phyloP scores from a whole-genome alignment of 2,888 invertebrate species.

The Orthonevra nobilis region DNA sequence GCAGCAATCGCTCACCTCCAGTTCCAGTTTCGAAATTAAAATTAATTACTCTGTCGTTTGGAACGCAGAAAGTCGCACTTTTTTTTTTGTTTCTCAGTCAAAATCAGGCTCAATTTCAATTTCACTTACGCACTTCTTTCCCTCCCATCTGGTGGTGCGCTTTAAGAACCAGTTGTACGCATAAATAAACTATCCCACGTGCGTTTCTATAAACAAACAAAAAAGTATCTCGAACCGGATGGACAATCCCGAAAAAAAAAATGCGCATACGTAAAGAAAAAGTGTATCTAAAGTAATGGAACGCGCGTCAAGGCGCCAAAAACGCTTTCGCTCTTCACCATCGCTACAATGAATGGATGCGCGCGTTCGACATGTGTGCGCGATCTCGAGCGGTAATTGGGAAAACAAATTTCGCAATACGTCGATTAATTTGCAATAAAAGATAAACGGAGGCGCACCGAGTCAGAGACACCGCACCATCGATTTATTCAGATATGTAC shows the following conservation, averaged over 20 bases:
- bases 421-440: conserved; percentile 66
- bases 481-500: conserved; percentile 22
- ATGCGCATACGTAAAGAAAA: conserved; percentile 3
- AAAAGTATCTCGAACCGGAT: conserved; percentile 49
- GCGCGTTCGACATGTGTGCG: conserved; percentile 65
- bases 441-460: conserved; percentile 62
- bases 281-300: background rate
- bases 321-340: conserved; percentile 63
- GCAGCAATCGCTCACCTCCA: conserved; percentile 54
- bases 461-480: conserved; percentile 34
- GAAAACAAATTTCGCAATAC: conserved; percentile 65
- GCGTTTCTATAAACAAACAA: conserved; percentile 19
- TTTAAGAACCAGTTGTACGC: conserved; percentile 42
- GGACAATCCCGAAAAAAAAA: conserved; percentile 52
- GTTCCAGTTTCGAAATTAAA: conserved; percentile 31
- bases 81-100: conserved; percentile 8
- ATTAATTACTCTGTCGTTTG: conserved; percentile 53
- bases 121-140: conserved; percentile 64
- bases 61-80: conserved; percentile 40
- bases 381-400: conserved; percentile 48
- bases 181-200: conserved; percentile 12
- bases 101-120: conserved; percentile 44
- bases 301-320: conserved; percentile 59
- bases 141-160: background rate
- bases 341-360: conserved; percentile 50